These are phyloP conservation scores for Dipus sagitta DNA, from an alignment of 2,797 vertebrate genomes.

Conservation along the genomic window DNA sequence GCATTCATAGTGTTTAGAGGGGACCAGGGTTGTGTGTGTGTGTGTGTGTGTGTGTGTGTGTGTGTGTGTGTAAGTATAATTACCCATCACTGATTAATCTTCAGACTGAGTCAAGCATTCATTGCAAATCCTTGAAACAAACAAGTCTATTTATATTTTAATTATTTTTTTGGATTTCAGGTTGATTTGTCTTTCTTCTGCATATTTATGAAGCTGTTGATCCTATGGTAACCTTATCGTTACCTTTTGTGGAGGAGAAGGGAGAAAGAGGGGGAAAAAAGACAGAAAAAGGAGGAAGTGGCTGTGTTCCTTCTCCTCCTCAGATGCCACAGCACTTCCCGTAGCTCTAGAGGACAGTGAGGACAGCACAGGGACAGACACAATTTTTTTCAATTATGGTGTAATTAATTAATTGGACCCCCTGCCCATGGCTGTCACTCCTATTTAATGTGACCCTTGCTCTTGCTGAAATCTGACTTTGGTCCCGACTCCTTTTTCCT, in stretches of 20 bases:
- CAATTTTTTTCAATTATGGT: conserved; percentile 57
- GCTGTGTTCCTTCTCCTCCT: neutral
- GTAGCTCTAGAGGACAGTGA: conserved; percentile 56
- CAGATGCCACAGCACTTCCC: neutral
- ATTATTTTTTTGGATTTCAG: conserved; percentile 85
- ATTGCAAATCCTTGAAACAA: conserved; percentile 88
- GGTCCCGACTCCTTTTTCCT: conserved; percentile 24
- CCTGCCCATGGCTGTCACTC: conserved; percentile 63
- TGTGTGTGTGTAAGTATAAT: conserved; percentile 82
- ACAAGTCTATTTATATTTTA: conserved; percentile 89
- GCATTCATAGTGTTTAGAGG: conserved; percentile 45
- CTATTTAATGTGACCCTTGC: conserved; percentile 72
- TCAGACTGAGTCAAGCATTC: conserved; percentile 83
- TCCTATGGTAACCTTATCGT: conserved; percentile 60
- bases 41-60: conserved; percentile 56
- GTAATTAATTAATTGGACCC: conserved; percentile 73
- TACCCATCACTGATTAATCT: conserved; percentile 87
- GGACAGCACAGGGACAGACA: conserved; percentile 37
- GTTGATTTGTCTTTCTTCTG: conserved; percentile 86
- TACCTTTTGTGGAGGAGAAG: neutral
- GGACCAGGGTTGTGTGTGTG: conserved; percentile 51
- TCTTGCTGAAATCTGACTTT: conserved; percentile 60
- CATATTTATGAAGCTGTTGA: conserved; percentile 81
- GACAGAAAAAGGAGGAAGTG: neutral
- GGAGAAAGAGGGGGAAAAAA: conserved; percentile 24